Conservation (phyloP, 1,140 invertebrate species). For the Aphelenchoides fujianensis region DNA sequence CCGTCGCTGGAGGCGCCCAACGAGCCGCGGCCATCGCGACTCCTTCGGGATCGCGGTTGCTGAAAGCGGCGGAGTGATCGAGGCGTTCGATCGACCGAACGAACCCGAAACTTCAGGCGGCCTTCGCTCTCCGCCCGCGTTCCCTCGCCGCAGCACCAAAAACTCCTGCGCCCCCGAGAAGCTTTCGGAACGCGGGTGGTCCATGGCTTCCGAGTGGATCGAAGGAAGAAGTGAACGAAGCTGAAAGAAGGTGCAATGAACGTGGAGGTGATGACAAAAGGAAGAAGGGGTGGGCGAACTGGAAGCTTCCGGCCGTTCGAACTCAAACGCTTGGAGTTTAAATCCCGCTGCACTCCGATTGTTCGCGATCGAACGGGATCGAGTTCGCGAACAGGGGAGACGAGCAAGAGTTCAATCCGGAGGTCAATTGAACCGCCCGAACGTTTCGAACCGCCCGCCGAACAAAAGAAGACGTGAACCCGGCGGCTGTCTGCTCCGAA, state of each 20-base stretch:
- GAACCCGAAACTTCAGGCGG: background rate
- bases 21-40: constrained; percentile 13
- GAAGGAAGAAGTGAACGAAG: too few species aligned
- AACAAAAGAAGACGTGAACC: too few species aligned
- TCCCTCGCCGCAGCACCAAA: background rate
- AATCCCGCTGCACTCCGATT: too few species aligned
- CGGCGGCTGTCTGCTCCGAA: too few species aligned
- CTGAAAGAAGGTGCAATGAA: too few species aligned
- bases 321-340: too few species aligned
- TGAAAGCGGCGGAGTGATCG: background rate
- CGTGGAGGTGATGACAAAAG: too few species aligned
- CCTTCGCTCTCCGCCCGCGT: constrained; percentile 2
- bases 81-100: background rate
- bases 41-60: background rate
- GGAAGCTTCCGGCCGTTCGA: too few species aligned
- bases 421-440: background rate
- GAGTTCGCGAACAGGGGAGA: background rate
- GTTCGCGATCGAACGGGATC: too few species aligned
- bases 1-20: constrained; percentile 1
- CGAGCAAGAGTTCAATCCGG: background rate
- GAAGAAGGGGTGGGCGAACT: too few species aligned
- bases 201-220: background rate
- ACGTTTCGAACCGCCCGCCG: too few species aligned
- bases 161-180: background rate
- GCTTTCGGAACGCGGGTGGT: background rate